These are phyloP conservation scores for Bradypus variegatus DNA, from an alignment of 2,797 vertebrate species.

Conservation along the genomic window DNA sequence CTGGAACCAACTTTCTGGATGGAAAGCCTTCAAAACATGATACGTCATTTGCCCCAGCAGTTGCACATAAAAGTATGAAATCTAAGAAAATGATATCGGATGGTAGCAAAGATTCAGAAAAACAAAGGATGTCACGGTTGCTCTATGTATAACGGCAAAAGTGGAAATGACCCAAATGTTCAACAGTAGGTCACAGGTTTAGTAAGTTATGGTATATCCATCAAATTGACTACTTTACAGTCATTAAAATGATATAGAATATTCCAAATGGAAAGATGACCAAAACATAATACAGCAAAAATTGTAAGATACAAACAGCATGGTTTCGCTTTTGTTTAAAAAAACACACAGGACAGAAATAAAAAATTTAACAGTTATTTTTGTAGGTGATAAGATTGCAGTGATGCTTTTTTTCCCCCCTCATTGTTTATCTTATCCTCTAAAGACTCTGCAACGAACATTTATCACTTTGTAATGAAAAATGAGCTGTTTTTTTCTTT, in stretches of 20 bases:
- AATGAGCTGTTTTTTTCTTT: not conserved
- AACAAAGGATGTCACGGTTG: not conserved
- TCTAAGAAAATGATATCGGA: not conserved
- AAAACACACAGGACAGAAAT: not conserved
- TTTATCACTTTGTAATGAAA: not conserved
- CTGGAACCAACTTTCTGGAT: not conserved
- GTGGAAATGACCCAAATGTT: not conserved
- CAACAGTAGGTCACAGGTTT: not conserved
- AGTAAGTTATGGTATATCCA: not conserved
- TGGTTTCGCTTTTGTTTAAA: not conserved
- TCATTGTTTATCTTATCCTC: not conserved
- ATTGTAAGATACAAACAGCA: not conserved
- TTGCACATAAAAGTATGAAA: not conserved
- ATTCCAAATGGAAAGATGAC: not conserved
- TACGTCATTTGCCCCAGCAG: not conserved
- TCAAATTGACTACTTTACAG: not conserved
- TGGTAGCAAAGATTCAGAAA: not conserved
- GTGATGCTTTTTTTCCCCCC: not conserved
- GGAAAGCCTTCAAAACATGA: not conserved
- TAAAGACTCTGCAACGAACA: conserved; percentile 1
- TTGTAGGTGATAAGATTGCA: not conserved
- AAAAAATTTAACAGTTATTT: conserved; percentile 33
- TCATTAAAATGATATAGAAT: conserved; percentile 3
- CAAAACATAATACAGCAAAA: not conserved
- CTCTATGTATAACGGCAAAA: not conserved